A percentile compares a stretch with the other conserved stretches of the same genome.
Conservation (phyloP, 2,113 vertebrate species). For the Acanthisitta chloris region DNA sequence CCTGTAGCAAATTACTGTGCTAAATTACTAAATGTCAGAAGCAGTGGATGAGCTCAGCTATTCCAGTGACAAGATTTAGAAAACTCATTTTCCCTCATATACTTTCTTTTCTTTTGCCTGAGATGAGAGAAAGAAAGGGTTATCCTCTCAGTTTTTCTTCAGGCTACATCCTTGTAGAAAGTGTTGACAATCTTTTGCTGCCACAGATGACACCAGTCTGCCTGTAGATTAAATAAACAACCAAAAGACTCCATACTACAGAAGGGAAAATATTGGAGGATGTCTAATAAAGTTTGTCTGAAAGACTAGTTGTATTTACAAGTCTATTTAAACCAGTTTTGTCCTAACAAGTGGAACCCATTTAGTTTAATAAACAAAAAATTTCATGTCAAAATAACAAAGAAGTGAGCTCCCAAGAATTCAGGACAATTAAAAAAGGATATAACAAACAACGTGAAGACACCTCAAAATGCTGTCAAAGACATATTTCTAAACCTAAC, state of each 20-base stretch:
- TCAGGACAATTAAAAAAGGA: not conserved
- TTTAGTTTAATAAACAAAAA: not conserved
- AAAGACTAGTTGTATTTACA: not conserved
- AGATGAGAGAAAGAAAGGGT: not conserved
- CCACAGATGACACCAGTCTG: not conserved
- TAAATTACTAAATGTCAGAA: not conserved
- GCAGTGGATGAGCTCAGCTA: not conserved
- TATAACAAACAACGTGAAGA: not conserved
- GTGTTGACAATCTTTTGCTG: not conserved
- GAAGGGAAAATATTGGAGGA: not conserved
- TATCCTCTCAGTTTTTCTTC: not conserved
- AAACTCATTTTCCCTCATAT: not conserved
- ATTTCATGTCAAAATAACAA: no score
- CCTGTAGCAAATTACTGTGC: not conserved
- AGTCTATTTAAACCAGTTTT: not conserved
- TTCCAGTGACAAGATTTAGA: not conserved
- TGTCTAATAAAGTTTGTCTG: not conserved
- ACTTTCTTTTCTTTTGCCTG: not conserved
- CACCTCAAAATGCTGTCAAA: not conserved
- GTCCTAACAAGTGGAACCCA: not conserved
- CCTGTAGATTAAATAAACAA: not conserved
- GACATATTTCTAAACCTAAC: not conserved
- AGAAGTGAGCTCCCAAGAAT: no score
- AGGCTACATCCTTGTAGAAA: not conserved
- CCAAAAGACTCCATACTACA: not conserved